Conservation (phyloP, 2,113 vertebrate genomes). For the Arvicanthis niloticus region DNA sequence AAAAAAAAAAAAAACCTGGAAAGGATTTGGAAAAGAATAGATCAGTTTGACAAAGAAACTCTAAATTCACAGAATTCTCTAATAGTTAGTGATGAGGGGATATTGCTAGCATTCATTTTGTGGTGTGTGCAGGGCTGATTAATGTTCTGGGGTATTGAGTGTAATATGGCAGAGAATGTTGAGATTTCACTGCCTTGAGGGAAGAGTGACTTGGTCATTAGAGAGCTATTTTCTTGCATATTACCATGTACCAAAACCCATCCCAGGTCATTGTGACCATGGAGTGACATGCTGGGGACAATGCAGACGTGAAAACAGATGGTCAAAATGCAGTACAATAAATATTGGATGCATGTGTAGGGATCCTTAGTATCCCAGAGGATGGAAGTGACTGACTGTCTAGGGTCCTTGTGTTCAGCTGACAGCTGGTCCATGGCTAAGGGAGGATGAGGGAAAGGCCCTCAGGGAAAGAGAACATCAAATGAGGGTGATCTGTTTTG, state of each 20-base stretch:
- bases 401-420: background rate
- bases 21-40: background rate
- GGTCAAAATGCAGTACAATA: background rate
- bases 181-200: background rate
- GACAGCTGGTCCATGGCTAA: background rate
- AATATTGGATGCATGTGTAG: background rate
- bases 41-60: conserved; percentile 22
- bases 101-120: no score
- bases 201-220: background rate
- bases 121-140: background rate
- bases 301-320: background rate
- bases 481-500: background rate
- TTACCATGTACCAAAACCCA: background rate
- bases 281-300: background rate
- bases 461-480: background rate
- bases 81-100: background rate
- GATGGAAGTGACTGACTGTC: background rate
- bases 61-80: background rate
- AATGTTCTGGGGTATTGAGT: background rate
- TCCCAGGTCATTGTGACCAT: background rate
- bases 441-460: background rate
- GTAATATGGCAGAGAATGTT: background rate
- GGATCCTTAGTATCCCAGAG: background rate
- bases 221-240: background rate
- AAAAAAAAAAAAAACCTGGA: background rate